Percentiles rank a stretch among this genome's conserved stretches.
Evolutionary conservation across 2,797 vertebrate genomes (phyloP).

Genomic region (Alca torda): DNA sequence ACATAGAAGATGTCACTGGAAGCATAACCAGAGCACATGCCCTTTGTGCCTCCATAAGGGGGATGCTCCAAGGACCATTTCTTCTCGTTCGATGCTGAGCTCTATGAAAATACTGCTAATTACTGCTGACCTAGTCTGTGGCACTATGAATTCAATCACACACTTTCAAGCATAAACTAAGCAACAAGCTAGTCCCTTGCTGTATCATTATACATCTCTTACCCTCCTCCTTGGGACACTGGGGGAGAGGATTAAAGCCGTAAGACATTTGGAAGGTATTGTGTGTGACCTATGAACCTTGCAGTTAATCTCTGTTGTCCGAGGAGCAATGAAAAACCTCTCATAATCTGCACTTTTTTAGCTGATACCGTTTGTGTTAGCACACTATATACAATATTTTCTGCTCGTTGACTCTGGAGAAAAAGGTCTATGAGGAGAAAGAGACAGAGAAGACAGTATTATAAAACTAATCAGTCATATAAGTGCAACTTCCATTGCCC

Average conservation of each 20-base stretch:
- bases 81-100: background rate
- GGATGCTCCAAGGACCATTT: background rate
- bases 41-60: background rate
- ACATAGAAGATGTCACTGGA: background rate
- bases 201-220: background rate
- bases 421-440: background rate
- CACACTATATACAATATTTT: background rate
- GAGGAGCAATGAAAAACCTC: background rate
- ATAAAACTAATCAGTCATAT: background rate
- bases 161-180: background rate
- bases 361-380: background rate
- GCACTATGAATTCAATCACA: background rate
- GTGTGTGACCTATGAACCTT: background rate
- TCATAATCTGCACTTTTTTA: background rate
- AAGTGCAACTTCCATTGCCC: background rate
- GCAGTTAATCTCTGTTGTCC: conserved; percentile 3
- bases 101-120: conserved; percentile 31
- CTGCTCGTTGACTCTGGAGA: background rate
- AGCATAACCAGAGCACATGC: background rate
- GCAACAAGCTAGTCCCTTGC: conserved; percentile 7
- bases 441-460: background rate
- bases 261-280: background rate
- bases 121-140: conserved; percentile 6
- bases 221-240: background rate
- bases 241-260: conserved; percentile 16